Base-by-base conservation (phyloP, 2,113 vertebrate species). In the Paracanthobrama guichenoti region DNA sequence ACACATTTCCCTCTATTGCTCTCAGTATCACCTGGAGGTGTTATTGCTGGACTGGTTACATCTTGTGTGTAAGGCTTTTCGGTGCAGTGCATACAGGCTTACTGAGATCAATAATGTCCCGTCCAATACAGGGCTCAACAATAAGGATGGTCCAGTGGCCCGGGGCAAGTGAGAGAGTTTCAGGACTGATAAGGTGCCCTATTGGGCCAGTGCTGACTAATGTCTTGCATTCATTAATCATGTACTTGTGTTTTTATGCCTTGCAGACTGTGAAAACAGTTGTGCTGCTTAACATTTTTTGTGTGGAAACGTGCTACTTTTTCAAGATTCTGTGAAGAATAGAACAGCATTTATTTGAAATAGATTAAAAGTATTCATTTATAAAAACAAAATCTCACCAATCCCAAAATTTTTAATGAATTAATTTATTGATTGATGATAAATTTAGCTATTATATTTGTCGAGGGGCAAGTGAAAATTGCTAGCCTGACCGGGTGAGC, bases 1-100 rank as follows among this genome's bases (percentile, higher is more conserved):
- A 72, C 39, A 75, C 44, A 59, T 71, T 85, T 67, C 79, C 66
- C 69, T 71, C 67, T 87, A 89, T 84, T 87, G 88, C 88, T 84
- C 82, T 87, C 81, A 84, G 86, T 75, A 71, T 69, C 73, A 89
- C 81, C 84, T 84, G 78, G 67, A 87, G 81, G 76, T 84, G 46
- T 84, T 87, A 85, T 79, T 79, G 84, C 84, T 82, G 67, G 80
- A 91, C 85, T 84, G 83, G 88, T 85, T 89, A 87, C 84, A 84
- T 88, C 87, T 82, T 81, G 64, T 31, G 11, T 85, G 79, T 82
- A 87, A 83, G 87, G 89, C 91, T 84, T 88, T 86, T 62, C 2
- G 77, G 66, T 80, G 82, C 84, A 86, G 88, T 90, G 86, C 88
- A 83, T 79, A 86, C 88, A 90, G 85, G 62, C 79, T 35, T 50